These are phyloP conservation scores for Atherinosoma microstoma DNA, from an alignment of 2,797 vertebrate species.

Conservation along the genomic window DNA sequence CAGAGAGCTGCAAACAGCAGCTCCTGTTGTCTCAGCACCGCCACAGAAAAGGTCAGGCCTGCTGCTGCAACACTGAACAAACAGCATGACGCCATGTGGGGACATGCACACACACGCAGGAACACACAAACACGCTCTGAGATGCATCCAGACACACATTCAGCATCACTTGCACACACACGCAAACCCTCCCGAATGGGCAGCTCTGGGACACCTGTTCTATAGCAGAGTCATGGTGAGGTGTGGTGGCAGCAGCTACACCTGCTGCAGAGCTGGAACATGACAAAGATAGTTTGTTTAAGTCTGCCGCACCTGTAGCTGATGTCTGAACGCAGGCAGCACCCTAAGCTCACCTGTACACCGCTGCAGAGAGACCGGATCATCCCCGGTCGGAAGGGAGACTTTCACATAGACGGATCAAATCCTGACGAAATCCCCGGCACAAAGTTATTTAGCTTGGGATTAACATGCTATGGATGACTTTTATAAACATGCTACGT, in stretches of 20 bases:
- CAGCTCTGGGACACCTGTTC: conserved; percentile 53
- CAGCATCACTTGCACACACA: not conserved
- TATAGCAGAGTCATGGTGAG: not conserved
- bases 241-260: conserved; percentile 37
- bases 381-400: too few species aligned
- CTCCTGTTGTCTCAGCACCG: conserved; percentile 48
- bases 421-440: not conserved
- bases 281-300: not conserved
- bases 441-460: too few species aligned
- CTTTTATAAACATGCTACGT: too few species aligned
- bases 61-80: conserved; percentile 58
- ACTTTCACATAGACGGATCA: too few species aligned
- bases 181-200: not conserved
- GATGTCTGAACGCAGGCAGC: not conserved
- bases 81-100: conserved; percentile 34
- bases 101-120: too few species aligned
- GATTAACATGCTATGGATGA: too few species aligned
- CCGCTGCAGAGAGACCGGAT: too few species aligned
- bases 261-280: not conserved
- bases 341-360: conserved; percentile 2
- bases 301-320: not conserved
- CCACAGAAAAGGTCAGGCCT: conserved; percentile 70
- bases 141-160: conserved; percentile 6
- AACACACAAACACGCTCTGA: conserved; percentile 6
- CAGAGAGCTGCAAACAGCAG: conserved; percentile 36